Evolutionary conservation across 1,140 invertebrate genomes (phyloP), one percentile per base, ranked within the genome.

Genomic region (Hylaeus volcanicus): DNA sequence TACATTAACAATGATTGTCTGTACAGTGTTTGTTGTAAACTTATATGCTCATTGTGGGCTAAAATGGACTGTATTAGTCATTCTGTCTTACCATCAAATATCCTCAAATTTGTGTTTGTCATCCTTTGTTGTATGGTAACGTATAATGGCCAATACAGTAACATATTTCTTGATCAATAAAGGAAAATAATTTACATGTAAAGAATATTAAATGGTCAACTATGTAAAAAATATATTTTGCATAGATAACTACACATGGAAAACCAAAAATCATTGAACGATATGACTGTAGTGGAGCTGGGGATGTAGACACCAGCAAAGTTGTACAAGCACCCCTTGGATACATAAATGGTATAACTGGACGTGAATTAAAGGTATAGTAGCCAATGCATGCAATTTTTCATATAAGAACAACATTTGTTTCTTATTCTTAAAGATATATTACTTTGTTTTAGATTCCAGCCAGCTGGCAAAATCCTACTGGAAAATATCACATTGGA

Each of bases 221-320:
- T 73, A 45, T 71, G 41, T 56, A 78, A 70, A 43, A 15, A 76
- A 63, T 70, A 0, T 15, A 51, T 65, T 51, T 79, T 5, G 26
- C 64, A 51, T 91, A 99, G 98, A 94, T 96, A 77, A 98, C 98
- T 39, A 96, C 95, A 84, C 96, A 97, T 91, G 98, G 98, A 37
- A 96, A 97, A 90, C 95, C 96, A 53, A 99, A 99, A 94, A 96
- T 99, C 63, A 96, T 99, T 89, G 98, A 99, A 90, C 95, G 99
- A 66, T 97, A 97, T 91, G 98, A 99, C 94, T 98, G 98, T 83
- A 98, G 97, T 89, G 99, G 99, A 68, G 97, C 97, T 90, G 99
- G 98, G 43, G 98, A 99, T 95, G 97, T 98, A 56, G 96, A 97
- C 90, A 98, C 97, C n/a, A 96, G 95, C 45, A 97, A 96, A 71